Conservation (phyloP, 2,888 invertebrate species). For the Rhingia rostrata region DNA sequence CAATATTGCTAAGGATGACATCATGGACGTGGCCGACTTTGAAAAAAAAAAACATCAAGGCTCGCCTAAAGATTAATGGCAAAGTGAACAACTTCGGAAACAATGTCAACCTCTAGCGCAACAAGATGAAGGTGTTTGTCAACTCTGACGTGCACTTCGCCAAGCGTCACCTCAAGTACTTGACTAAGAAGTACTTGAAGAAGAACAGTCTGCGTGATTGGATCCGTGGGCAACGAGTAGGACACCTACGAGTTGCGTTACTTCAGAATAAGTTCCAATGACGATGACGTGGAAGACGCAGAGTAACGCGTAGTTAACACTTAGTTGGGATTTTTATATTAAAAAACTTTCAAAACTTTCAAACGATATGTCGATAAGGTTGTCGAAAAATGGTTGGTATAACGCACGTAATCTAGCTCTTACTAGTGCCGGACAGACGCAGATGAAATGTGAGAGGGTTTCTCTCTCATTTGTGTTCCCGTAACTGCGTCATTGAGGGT, state of each 20-base stretch:
- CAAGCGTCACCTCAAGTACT: slow-evolving; percentile 97
- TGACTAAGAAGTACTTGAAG: slow-evolving; percentile 99
- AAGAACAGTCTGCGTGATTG: slow-evolving; percentile 99
- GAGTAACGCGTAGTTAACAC: slow-evolving; percentile 79
- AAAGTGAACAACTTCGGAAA: slow-evolving; percentile 98
- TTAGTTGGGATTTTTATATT: slow-evolving; percentile 73
- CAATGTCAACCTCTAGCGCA: slow-evolving; percentile 93
- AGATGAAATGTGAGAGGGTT: too few species aligned
- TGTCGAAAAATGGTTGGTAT: too few species aligned
- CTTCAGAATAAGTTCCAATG: slow-evolving; percentile 95
- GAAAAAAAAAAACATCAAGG: slow-evolving; percentile 95
- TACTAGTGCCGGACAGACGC: too few species aligned
- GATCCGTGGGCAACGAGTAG: slow-evolving; percentile 96
- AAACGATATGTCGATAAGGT: too few species aligned
- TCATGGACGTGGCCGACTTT: slow-evolving; percentile 98
- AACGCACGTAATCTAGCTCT: too few species aligned
- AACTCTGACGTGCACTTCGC: slow-evolving; percentile 93
- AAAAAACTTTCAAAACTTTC: slow-evolving; percentile 69
- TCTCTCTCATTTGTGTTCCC: too few species aligned
- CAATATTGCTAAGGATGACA: slow-evolving; percentile 99
- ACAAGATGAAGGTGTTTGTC: slow-evolving; percentile 96
- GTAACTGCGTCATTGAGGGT: too few species aligned
- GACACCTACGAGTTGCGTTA: too few species aligned
- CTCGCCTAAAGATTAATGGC: slow-evolving; percentile 96
- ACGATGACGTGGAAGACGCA: slow-evolving; percentile 91